Evolutionary conservation across 92 coral and sea anemone species (phyloP).

Genomic region (Actinernus sp.): DNA sequence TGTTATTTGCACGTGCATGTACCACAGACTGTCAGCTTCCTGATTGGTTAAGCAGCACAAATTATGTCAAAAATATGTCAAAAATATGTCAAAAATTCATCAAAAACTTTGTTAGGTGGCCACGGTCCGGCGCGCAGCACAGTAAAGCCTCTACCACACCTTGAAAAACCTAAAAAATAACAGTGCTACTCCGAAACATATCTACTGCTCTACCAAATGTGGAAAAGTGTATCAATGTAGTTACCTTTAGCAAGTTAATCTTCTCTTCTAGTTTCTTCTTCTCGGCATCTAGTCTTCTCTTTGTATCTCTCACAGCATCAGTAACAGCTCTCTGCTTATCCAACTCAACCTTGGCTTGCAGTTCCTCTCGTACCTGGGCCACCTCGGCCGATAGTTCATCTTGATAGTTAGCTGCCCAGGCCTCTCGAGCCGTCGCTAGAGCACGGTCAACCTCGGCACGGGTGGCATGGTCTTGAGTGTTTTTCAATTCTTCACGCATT

Average conservation of each 20-base stretch:
- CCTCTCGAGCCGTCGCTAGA: slow-evolving; percentile 79
- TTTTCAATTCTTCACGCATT: slow-evolving; percentile 80
- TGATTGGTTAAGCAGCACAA: no score
- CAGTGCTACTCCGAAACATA: no score
- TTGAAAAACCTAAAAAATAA: no score
- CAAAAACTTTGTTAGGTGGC: no score
- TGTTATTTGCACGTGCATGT: no score
- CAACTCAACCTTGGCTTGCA: slow-evolving; percentile 45
- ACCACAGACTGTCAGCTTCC: no score
- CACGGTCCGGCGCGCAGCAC: no score
- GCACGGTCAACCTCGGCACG: slow-evolving; percentile 85
- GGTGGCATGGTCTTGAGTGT: slow-evolving; percentile 64
- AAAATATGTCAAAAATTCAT: no score
- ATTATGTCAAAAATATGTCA: no score
- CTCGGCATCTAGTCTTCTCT: slow-evolving; percentile 55
- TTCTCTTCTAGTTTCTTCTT: slow-evolving; percentile 73
- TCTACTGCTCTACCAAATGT: no score
- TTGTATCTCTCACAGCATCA: slow-evolving; percentile 58
- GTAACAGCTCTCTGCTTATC: slow-evolving; percentile 60
- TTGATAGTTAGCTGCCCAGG: slow-evolving; percentile 81
- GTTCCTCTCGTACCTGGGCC: slow-evolving; percentile 53
- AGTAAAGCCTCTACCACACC: no score
- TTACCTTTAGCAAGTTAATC: slow-evolving; percentile 58
- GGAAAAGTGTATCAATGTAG: background rate
- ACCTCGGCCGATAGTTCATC: slow-evolving; percentile 65